These are phyloP conservation scores for Tenebrosternarchus preto DNA, from an alignment of 2,113 vertebrate species.

Conservation along the genomic window DNA sequence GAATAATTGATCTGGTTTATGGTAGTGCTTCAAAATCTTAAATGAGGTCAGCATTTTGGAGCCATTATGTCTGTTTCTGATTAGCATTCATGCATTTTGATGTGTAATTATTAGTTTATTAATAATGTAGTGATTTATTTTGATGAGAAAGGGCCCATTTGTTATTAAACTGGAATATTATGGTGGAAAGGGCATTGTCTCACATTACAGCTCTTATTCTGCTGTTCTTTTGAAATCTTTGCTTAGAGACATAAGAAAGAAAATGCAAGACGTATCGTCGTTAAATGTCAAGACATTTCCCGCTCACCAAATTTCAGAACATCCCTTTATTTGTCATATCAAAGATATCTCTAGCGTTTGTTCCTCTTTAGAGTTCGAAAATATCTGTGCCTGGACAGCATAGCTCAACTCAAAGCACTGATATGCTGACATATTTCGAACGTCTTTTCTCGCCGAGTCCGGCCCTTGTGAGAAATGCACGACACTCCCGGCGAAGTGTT, in stretches of 20 bases:
- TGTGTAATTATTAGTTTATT: constrained; percentile 5
- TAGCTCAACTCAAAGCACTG: background rate
- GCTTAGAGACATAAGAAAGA: constrained; percentile 7
- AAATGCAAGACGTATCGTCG: background rate
- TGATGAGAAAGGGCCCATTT: background rate
- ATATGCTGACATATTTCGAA: background rate
- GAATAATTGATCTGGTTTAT: too few relatives aligned
- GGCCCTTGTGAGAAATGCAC: constrained; percentile 1
- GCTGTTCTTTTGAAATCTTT: constrained; percentile 5
- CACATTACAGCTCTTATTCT: background rate
- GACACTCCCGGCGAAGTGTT: constrained; percentile 18
- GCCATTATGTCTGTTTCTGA: background rate
- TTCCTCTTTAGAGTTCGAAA: constrained; percentile 4
- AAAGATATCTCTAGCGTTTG: background rate
- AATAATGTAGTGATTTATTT: background rate
- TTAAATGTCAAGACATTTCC: constrained; percentile 29
- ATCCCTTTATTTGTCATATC: background rate
- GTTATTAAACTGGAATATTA: background rate
- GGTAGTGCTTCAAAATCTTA: too few relatives aligned
- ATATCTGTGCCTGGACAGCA: background rate
- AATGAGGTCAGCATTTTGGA: background rate
- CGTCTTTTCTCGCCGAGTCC: background rate
- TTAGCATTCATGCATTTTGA: background rate
- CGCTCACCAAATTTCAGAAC: constrained; percentile 8
- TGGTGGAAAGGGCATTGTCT: background rate